Base-by-base conservation (phyloP, 2,797 vertebrate species). In the Pseudopleuronectes americanus region DNA sequence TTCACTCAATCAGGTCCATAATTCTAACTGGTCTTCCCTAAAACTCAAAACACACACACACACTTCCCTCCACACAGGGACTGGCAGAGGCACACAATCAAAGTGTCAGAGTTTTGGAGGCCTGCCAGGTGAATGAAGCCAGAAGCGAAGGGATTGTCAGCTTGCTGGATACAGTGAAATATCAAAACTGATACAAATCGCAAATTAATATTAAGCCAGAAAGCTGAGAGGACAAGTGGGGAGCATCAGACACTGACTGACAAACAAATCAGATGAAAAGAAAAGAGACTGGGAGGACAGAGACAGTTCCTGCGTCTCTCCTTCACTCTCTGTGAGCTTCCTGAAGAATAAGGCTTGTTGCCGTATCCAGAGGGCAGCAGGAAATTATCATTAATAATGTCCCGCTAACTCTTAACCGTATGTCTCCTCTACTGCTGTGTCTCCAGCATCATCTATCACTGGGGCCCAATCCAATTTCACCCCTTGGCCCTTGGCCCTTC, bases 331-430 rank as follows among this genome's bases (percentile, higher is more conserved):
- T n/a, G 19, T 3, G 52, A 71, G 68, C 10, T 22, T 64, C 28
- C 66, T 74, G 74, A 71, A 77, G 70, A 79, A 80, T 70, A 64
- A 63, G 60, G 47, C 81, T 73, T 71, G 81, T 60, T 71, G 57
- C 71, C 54, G 49, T 59, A 58, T 77, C 64, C 74, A 64, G 56
- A 80, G 53, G 64, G 76, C 43, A 71, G 74, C 57, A 56, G 56
- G 57, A 84, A 80, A 85, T 73, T 8, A 82, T 88, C 63, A 82
- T 89, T 86, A 83, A 88, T 87, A 89, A 87, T 85, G 68, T 62
- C 41, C 56, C 55, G 70, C 60, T 74, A 81, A 61, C 55, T 65
- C 62, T 76, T 81, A 74, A 81, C 68, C 61, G 65, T 31, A 68
- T 54, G 74, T 81, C 69, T 71, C 68, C 74, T 80, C 57, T 38